Base-by-base conservation (phyloP, 2,797 vertebrate genomes). In the Phalloptychus januarius region DNA sequence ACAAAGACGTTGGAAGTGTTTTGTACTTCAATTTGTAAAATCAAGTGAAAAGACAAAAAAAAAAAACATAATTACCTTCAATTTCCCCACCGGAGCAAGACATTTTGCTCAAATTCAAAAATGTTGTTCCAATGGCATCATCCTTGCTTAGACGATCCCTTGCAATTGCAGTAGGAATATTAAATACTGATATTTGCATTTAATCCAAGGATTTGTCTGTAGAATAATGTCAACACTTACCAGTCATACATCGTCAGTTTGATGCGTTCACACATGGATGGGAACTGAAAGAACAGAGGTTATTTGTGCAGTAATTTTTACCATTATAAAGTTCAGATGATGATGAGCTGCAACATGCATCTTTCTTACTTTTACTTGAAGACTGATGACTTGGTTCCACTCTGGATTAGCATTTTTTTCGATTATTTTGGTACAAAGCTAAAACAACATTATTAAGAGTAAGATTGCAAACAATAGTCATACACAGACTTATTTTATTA, bases 391-490 rank as follows among this genome's bases (percentile, higher is more conserved):
- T 91, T 99, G 97, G 91, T 99, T 99, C 98, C 98, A 99, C 90
- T 99, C 98, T 3, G 98, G 98, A 84, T 99, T 99, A 11, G 98
- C 98, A 89, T 98, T 99, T 95, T 96, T 98, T 93, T 99, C 97
- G 76, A 99, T 96, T 86, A 96, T 95, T 92, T 95, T 97, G 85
- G 98, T 99, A 88, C 95, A 95, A 33, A 97, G 90, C 98, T 99
- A 48, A 75, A 85, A 42, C 2, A 72, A 33, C 10, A 75, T 42
- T 52, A 83, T 86, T 65, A 72, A 76, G 71, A 76, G 45, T 25
- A 73, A 25, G 3, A 78, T 71, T 44, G 3, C 3, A 2, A 50
- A 52, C 2, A 72, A 46, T 20, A 61, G 33, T 46, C 4, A 80
- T 0, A 58, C 0, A 76, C 6, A n/a, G 15, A 23, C 1, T 58